A percentile compares a stretch with the other conserved stretches of the same genome.
Evolutionary conservation across 2,113 vertebrate genomes (phyloP).

Genomic region (Asarcornis scutulata): DNA sequence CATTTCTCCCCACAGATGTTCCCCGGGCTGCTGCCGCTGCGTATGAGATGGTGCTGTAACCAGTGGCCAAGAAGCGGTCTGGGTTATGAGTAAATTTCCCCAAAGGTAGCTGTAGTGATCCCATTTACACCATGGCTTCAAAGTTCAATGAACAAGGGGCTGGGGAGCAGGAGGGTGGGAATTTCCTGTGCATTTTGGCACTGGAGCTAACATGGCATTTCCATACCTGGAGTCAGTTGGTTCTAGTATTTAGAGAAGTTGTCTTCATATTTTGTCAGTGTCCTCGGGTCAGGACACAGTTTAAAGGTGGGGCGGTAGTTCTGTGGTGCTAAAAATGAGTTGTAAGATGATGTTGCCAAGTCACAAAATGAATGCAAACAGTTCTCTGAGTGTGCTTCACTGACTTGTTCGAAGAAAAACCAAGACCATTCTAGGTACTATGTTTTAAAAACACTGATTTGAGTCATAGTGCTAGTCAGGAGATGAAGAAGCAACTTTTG

Average conservation of each 20-base stretch:
- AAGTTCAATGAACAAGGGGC: not conserved
- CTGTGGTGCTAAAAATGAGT: not conserved
- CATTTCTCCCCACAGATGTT: not conserved
- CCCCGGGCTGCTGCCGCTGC: not conserved
- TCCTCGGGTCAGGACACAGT: fast-evolving
- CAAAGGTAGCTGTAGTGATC: not conserved
- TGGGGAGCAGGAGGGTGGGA: not conserved
- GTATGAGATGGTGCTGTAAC: not conserved
- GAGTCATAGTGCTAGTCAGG: not conserved
- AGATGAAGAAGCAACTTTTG: not conserved
- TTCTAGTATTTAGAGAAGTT: not conserved
- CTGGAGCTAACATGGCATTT: fast-evolving
- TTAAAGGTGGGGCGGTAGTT: not conserved
- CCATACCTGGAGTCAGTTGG: not conserved
- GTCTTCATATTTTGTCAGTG: not conserved
- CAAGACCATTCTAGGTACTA: fast-evolving
- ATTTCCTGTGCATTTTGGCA: not conserved
- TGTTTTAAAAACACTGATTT: not conserved
- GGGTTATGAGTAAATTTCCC: not conserved
- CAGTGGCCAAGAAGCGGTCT: not conserved
- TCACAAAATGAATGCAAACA: not conserved
- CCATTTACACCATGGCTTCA: not conserved
- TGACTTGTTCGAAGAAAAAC: not conserved
- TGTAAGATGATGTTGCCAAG: not conserved
- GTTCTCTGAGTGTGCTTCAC: not conserved